Evolutionary conservation across 2,797 vertebrate genomes (phyloP).

Genomic region (Distichodus sexfasciatus): DNA sequence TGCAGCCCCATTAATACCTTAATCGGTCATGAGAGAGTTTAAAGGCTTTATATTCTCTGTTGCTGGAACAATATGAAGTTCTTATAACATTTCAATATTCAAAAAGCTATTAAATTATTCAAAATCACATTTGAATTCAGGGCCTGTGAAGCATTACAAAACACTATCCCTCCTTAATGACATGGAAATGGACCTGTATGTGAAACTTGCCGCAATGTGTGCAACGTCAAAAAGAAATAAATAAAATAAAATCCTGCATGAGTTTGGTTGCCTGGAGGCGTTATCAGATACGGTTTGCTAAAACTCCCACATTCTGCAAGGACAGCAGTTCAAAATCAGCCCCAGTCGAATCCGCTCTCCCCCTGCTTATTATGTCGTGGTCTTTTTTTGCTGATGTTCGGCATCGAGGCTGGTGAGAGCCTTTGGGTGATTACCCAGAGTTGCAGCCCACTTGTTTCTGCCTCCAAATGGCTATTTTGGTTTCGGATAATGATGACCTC

Average conservation of each 20-base stretch:
- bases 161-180: no score
- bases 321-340: neutral
- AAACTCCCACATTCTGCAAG: neutral
- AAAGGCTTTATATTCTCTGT: no score
- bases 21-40: no score
- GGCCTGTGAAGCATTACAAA: no score
- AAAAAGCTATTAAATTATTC: no score
- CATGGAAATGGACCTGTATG: no score
- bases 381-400: neutral
- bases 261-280: neutral
- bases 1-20: no score
- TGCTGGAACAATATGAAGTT: no score
- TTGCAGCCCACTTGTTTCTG: slow-evolving; percentile 4
- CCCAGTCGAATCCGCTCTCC: neutral
- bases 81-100: no score
- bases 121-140: no score
- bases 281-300: neutral
- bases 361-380: neutral
- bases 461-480: slow-evolving; percentile 18
- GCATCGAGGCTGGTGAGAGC: neutral
- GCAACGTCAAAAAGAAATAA: neutral
- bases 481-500: slow-evolving; percentile 21
- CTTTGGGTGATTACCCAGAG: neutral
- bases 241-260: neutral
- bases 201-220: neutral